phyloP scores from a whole-genome alignment of 2,888 invertebrate species.

The Erynnis tages region DNA sequence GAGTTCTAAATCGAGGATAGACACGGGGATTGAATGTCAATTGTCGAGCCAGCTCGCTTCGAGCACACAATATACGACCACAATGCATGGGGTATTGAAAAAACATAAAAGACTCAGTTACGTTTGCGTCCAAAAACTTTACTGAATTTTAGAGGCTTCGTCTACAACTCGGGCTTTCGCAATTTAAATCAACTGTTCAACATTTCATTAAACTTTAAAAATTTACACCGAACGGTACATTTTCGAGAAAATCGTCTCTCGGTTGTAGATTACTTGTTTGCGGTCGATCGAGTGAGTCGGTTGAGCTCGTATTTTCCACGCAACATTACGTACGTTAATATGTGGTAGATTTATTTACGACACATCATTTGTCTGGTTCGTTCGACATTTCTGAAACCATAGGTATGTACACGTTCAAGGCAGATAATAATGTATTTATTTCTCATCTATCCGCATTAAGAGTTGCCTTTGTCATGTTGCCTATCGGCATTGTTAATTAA shows the following conservation, averaged over 20 bases:
- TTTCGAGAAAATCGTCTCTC: neutral
- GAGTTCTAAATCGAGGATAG: slow-evolving; percentile 19
- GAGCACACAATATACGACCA: slow-evolving; percentile 11
- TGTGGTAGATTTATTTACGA: slow-evolving; percentile 3
- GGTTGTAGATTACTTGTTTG: neutral
- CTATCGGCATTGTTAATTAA: no score
- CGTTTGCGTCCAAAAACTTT: neutral
- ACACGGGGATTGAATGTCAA: slow-evolving; percentile 26
- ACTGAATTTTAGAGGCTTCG: neutral
- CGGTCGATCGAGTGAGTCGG: slow-evolving; percentile 1
- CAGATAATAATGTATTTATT: neutral
- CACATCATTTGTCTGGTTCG: slow-evolving; percentile 8
- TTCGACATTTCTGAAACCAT: slow-evolving; percentile 3
- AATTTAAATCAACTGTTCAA: no score
- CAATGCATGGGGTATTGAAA: slow-evolving; percentile 8
- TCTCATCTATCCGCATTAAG: neutral
- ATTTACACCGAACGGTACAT: no score
- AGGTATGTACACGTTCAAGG: neutral
- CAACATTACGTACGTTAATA: neutral
- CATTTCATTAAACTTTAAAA: neutral
- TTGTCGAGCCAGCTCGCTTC: slow-evolving; percentile 4
- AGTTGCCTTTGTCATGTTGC: no score
- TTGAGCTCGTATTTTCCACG: neutral
- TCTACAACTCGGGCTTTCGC: neutral
- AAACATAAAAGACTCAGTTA: slow-evolving; percentile 1